Evolutionary conservation across 2,113 vertebrate species (phyloP), one percentile per base, ranked within the genome.

Genomic region (Mormyrus lacerda): DNA sequence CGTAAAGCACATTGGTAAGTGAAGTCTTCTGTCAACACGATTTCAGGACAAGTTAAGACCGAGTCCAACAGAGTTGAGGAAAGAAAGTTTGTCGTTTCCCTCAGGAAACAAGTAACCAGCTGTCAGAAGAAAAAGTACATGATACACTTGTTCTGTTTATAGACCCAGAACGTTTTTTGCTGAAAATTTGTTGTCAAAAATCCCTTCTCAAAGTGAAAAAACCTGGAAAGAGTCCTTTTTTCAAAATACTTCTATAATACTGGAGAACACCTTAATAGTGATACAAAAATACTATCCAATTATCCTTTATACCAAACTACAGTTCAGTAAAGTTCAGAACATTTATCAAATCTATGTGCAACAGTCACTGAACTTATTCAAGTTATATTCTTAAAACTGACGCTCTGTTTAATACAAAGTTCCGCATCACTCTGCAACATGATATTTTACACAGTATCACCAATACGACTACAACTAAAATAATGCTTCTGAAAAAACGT

Each of bases 1-100:
- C 50, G 86, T 89, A 91, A 88, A 51, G 61, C 85, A 91, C 15
- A 89, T 31, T 90, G 91, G 90, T 90, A 95, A 94, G 94, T 92
- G 93, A 4, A 42, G 15, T 89, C 76, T 24, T 21, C 86, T 89
- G 53, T 89, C 48, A 7, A 88, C 39, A 87, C 53, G 84, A 82
- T 87, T 91, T 89, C 65, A 89, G 73, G 17, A 85, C 5, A 89
- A 85, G 69, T 47, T 42, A 91, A 55, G 89, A 90, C 47, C 53
- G 24, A 73, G 27, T 50, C n/a, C 45, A 50, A 76, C 47, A 89
- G 48, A 82, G 73, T 51, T 21, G 13, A 89, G 44, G 39, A 15
- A 55, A 84, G 31, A 47, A 39, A 35, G 15, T 42, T 31, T 17
- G 45, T 82, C 7, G 48, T 85, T 88, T 82, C 10, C 76, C 35